These are phyloP conservation scores for Scolopax mira DNA, from an alignment of 2,113 vertebrate genomes.

Conservation along the genomic window DNA sequence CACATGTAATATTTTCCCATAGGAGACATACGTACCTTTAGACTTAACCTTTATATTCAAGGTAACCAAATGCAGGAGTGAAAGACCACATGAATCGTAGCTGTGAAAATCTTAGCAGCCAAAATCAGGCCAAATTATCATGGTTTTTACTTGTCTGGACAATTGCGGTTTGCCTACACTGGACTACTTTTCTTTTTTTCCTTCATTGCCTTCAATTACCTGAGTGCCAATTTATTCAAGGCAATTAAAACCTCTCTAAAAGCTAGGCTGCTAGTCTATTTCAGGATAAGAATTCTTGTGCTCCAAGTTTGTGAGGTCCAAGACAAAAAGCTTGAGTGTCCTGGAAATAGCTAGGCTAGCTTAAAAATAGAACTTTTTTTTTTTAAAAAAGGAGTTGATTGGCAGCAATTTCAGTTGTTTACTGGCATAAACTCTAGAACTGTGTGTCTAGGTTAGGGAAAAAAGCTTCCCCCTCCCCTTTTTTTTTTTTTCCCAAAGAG, in stretches of 20 bases:
- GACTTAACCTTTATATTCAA: neutral
- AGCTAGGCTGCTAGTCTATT: neutral
- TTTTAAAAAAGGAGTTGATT: neutral
- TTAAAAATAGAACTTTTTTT: neutral
- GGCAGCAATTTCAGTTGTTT: neutral
- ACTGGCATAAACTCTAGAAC: neutral
- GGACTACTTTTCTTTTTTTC: neutral
- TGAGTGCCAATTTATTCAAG: neutral
- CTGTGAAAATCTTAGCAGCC: neutral
- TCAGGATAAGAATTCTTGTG: neutral
- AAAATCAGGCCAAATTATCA: neutral
- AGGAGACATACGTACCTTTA: neutral
- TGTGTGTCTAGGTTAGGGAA: neutral
- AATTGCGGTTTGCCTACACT: neutral
- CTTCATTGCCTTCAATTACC: constrained; percentile 9
- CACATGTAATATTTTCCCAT: neutral
- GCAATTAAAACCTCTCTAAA: neutral
- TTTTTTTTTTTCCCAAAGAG: too few species aligned
- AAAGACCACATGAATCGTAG: neutral
- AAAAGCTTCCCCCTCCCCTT: neutral
- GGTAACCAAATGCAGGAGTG: neutral
- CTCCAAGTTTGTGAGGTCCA: neutral
- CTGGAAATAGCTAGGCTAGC: neutral
- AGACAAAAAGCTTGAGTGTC: neutral
- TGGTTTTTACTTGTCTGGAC: neutral